Evolutionary conservation across 2,113 vertebrate genomes (phyloP).

Genomic region (Tyrannus savana): DNA sequence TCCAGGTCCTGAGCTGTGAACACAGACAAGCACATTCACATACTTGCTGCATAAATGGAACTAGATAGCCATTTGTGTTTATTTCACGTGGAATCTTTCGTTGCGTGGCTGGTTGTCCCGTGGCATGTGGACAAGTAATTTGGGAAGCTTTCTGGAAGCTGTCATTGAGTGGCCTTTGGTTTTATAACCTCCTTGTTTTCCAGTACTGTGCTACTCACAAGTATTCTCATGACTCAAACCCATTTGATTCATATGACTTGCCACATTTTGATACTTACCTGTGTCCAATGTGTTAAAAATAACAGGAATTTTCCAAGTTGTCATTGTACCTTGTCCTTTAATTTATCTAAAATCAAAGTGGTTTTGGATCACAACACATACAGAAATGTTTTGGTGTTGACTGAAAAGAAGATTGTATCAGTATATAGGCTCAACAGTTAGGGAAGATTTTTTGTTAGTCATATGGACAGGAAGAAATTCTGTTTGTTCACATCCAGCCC

Average conservation of each 20-base stretch:
- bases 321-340: neutral
- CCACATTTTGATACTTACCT: neutral
- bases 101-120: neutral
- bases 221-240: neutral
- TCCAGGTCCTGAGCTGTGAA: neutral
- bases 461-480: neutral
- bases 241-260: accelerated
- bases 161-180: neutral
- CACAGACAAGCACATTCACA: neutral
- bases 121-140: neutral
- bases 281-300: neutral
- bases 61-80: neutral
- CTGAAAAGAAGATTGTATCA: neutral
- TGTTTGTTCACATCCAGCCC: neutral
- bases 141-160: neutral
- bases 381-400: neutral
- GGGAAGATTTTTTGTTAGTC: neutral
- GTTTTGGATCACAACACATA: neutral
- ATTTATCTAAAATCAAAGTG: neutral
- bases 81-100: neutral
- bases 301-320: neutral
- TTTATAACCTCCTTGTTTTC: neutral
- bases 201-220: neutral
- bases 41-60: neutral
- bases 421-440: neutral